These are phyloP conservation scores for Coremacera marginata DNA, from an alignment of 2,888 invertebrate species.

Conservation along the genomic window DNA sequence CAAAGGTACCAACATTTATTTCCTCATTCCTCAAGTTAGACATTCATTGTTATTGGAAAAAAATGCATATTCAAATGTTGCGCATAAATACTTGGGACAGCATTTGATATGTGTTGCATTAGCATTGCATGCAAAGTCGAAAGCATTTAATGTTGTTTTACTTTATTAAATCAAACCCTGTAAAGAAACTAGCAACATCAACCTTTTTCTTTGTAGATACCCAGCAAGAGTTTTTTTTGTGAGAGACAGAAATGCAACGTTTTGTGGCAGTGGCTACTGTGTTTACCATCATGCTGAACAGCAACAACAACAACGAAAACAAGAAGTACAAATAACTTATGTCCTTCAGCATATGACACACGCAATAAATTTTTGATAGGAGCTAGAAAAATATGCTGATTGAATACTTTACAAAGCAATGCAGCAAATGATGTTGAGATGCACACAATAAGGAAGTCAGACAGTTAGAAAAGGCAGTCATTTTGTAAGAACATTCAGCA, in stretches of 20 bases:
- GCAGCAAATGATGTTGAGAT: not conserved
- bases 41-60: not conserved
- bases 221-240: too few species aligned
- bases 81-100: not conserved
- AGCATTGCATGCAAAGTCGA: not conserved
- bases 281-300: not conserved
- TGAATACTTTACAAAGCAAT: not conserved
- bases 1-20: not conserved
- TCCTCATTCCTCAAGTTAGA: not conserved
- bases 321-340: slow-evolving; percentile 9
- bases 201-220: not conserved
- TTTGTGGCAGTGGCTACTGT: not conserved
- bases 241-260: not conserved
- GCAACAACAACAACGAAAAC: not conserved
- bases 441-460: not conserved
- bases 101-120: not conserved
- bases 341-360: slow-evolving; percentile 19
- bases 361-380: slow-evolving; percentile 26
- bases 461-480: not conserved
- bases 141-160: not conserved
- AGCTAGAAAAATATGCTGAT: not conserved
- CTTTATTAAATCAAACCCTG: not conserved
- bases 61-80: slow-evolving; percentile 15
- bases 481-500: not conserved
- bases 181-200: not conserved